Percentiles rank a stretch among this genome's conserved stretches.
Evolutionary conservation across 2,888 invertebrate species (phyloP).

Genomic region (Stratiomys singularior): DNA sequence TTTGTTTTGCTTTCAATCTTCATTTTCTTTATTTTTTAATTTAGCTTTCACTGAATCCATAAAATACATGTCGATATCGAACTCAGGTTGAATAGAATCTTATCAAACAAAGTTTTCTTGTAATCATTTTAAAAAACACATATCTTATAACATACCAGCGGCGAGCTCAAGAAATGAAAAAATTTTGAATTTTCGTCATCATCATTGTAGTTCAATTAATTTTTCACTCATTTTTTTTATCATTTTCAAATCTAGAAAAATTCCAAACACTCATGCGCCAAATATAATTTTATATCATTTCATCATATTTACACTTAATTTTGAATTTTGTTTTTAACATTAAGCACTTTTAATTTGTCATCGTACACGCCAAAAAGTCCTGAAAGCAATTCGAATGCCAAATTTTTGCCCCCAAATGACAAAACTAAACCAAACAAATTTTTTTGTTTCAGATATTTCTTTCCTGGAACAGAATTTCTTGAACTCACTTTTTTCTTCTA

Average conservation of each 20-base stretch:
- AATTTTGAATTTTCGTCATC: conserved; percentile 32
- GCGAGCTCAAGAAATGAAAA: conserved; percentile 41
- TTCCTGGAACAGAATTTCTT: conserved; percentile 36
- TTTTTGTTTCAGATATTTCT: no score
- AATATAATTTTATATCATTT: not conserved
- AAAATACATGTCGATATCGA: conserved; percentile 4
- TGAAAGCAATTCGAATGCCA: not conserved
- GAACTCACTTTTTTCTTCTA: conserved; percentile 37
- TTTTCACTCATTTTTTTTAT: not conserved
- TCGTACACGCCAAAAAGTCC: not conserved
- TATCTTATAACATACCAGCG: conserved; percentile 28
- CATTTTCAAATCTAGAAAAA: not conserved
- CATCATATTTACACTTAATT: conserved; percentile 36
- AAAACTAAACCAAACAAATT: no score
- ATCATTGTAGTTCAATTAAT: no score
- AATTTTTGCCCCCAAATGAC: not conserved
- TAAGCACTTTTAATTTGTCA: conserved; percentile 4
- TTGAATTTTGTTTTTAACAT: conserved; percentile 7
- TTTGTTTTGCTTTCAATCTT: not conserved
- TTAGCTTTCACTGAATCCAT: conserved; percentile 9
- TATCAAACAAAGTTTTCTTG: conserved; percentile 12
- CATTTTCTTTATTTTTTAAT: not conserved
- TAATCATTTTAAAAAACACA: conserved; percentile 30
- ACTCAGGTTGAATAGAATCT: conserved; percentile 7
- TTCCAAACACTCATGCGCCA: not conserved